A percentile compares a stretch with the other conserved stretches of the same genome.
These are phyloP conservation scores for Erebia palarica DNA, from an alignment of 2,888 invertebrate genomes.

Conservation along the genomic window DNA sequence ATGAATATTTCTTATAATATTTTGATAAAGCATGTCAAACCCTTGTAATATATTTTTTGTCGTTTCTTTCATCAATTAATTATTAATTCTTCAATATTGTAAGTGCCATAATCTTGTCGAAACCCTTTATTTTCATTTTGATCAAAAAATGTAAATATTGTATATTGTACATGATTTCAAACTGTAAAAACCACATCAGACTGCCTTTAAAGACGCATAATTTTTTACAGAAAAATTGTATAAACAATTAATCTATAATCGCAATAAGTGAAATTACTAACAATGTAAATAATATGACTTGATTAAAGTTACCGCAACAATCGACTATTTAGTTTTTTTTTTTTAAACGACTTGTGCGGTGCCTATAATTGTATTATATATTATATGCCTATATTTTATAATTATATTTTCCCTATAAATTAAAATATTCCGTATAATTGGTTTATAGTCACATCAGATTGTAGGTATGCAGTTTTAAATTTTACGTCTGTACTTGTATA, in stretches of 20 bases:
- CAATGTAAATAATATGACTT: constrained; percentile 30
- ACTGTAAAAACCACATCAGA: constrained; percentile 3
- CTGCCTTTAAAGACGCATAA: constrained; percentile 11
- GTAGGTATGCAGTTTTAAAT: too few relatives aligned
- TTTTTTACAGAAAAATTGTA: constrained; percentile 2
- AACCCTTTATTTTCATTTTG: neutral
- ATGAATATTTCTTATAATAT: neutral
- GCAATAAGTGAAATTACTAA: constrained; percentile 11
- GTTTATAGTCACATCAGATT: too few relatives aligned
- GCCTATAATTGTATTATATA: too few relatives aligned
- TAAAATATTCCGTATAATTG: too few relatives aligned
- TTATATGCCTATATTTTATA: too few relatives aligned
- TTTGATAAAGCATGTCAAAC: neutral
- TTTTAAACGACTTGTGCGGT: too few relatives aligned
- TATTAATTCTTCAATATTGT: neutral
- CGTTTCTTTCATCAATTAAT: neutral
- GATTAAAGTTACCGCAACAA: constrained; percentile 32
- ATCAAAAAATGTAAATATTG: neutral
- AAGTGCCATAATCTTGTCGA: neutral
- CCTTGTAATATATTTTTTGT: neutral
- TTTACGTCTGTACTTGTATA: too few relatives aligned
- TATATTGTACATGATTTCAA: neutral
- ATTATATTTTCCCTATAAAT: too few relatives aligned
- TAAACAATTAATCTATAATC: neutral
- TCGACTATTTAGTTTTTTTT: neutral